Evolutionary conservation across 2,888 invertebrate genomes (phyloP), one percentile per base, ranked within the genome.

Genomic region (Cheilosia variabilis): DNA sequence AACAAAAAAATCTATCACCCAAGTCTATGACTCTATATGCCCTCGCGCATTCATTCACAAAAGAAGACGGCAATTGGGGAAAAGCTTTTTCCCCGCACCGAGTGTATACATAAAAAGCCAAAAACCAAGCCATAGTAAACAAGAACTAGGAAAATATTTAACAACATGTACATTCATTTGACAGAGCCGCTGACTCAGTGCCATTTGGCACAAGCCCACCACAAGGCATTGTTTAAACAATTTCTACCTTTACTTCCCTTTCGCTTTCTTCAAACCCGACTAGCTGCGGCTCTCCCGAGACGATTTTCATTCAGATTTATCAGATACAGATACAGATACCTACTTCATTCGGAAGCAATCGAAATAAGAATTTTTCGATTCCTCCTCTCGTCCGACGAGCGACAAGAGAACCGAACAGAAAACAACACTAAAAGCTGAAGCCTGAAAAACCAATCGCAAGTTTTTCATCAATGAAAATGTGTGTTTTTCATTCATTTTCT

Each of bases 381-480:
- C 55, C 34, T 17, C 47, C 24, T 24, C 43, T 2, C 15, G 7
- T 24, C 6, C 52, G 31, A 24, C 9, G 52, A 34, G 34, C n/a
- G 34, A 17, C 31, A 37, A 37, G 13, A 37, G 3, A 37, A 37
- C 37, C 37, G 37, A 13, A 37, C 37, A 19, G 9, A 10, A 60
- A 43, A 27, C 31, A 55, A 53, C 9, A 9, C 10, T 24, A 53
- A 47, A 72, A 47, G 47, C 17, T 17, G 6, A 66, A 6, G 4
- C 6, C 27, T 27, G 27, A 27, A 27, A 72, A 80, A 80, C 22
- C 63, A 55, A 60, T 62, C n/a, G 55, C 52, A 68, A 77, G 72
- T 43, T 76, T 84, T 84, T 80, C 80, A 79, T 84, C 80, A 84
- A 84, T 84, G 84, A 84, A 80, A 53, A 71, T 66, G 24, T 31